These are phyloP conservation scores for Trachops cirrhosus DNA, from an alignment of 2,797 vertebrate genomes.

Conservation along the genomic window DNA sequence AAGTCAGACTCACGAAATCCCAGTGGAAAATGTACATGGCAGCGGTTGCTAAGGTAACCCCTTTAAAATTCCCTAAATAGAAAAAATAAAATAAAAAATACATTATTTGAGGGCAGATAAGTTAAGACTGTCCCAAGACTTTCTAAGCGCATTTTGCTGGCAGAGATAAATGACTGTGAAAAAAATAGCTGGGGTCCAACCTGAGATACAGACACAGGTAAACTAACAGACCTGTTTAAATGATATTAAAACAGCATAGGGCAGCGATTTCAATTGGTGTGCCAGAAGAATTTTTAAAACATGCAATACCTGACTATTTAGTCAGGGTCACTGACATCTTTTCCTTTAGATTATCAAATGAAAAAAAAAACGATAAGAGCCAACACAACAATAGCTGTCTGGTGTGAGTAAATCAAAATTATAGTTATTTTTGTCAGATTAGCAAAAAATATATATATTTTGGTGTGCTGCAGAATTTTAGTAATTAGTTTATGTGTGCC, in stretches of 20 bases:
- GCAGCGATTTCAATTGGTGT: not conserved
- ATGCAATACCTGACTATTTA: not conserved
- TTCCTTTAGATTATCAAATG: not conserved
- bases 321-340: not conserved
- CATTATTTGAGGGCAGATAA: slow-evolving; percentile 70
- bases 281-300: not conserved
- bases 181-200: slow-evolving; percentile 29
- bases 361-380: not conserved
- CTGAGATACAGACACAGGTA: slow-evolving; percentile 18
- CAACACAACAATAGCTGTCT: not conserved
- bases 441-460: not conserved
- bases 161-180: slow-evolving; percentile 34
- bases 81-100: slow-evolving; percentile 65
- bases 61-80: slow-evolving; percentile 74
- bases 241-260: slow-evolving; percentile 32
- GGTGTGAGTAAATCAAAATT: not conserved
- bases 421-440: not conserved
- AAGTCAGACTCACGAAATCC: slow-evolving; percentile 77
- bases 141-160: slow-evolving; percentile 40
- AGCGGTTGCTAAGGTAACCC: slow-evolving; percentile 82
- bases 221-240: slow-evolving; percentile 48
- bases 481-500: not conserved
- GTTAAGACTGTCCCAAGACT: slow-evolving; percentile 70
- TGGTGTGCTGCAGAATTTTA: not conserved
- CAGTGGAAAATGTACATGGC: slow-evolving; percentile 74